Evolutionary conservation across 2,797 vertebrate species (phyloP).

Genomic region (Ctenopoma multispine): DNA sequence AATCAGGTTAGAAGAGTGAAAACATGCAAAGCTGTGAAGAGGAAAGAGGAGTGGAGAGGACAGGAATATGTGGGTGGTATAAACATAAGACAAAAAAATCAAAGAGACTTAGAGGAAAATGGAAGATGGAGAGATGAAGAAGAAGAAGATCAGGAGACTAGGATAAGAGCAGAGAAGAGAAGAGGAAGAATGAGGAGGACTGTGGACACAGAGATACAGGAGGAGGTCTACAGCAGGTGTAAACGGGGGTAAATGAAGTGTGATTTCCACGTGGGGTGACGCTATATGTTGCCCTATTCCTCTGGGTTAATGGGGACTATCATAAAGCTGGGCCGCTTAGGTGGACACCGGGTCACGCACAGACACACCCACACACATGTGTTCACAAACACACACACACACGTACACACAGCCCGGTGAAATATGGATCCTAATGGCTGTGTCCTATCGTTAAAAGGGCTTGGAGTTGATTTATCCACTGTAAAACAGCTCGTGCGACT

Average conservation of each 20-base stretch:
- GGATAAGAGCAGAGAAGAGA: background rate
- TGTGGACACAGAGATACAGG: background rate
- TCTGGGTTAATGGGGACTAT: constrained; percentile 78
- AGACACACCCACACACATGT: constrained; percentile 21
- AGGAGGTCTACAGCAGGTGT: constrained; percentile 32
- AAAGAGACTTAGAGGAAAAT: background rate
- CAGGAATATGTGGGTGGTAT: background rate
- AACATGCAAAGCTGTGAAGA: background rate
- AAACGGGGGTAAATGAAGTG: constrained; percentile 68
- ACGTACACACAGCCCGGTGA: constrained; percentile 63
- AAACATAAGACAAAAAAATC: background rate
- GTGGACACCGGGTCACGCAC: constrained; percentile 71
- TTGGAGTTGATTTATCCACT: constrained; percentile 77
- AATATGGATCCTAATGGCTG: constrained; percentile 82
- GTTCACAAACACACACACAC: constrained; percentile 53
- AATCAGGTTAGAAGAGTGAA: background rate
- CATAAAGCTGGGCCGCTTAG: constrained; percentile 74
- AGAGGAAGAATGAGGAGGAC: constrained; percentile 5
- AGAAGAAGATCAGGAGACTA: background rate
- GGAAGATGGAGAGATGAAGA: background rate
- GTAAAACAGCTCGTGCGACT: constrained; percentile 74
- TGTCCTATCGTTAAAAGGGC: constrained; percentile 81
- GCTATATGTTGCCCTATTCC: constrained; percentile 71
- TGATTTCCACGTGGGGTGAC: constrained; percentile 74
- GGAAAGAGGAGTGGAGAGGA: background rate